phyloP scores from a whole-genome alignment of 1,140 invertebrate species.

The Sitobion miscanthi region DNA sequence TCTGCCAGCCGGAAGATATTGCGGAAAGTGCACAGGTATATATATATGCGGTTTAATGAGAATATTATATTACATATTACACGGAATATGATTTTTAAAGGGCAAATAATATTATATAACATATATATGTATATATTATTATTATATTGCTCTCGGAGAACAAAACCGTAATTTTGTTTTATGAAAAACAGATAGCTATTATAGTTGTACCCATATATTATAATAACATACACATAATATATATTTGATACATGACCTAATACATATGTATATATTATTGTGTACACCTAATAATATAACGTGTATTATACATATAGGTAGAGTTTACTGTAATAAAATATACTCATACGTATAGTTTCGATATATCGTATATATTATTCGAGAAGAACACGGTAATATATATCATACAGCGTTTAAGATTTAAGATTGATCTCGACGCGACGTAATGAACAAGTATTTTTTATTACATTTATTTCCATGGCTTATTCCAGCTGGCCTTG shows the following conservation, averaged over 20 bases:
- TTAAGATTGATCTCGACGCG: background rate
- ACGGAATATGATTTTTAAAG: background rate
- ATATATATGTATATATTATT: too few species aligned
- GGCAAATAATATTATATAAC: background rate
- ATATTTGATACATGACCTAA: too few species aligned
- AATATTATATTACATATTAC: conserved; percentile 15
- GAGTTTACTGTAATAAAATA: background rate
- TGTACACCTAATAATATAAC: background rate
- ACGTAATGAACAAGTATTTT: background rate
- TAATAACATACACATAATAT: too few species aligned
- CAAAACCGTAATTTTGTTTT: background rate
- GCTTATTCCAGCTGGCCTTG: too few species aligned
- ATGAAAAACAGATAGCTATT: background rate
- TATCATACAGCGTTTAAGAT: background rate
- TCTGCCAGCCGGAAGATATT: background rate
- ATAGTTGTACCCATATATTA: background rate
- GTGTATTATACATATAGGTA: background rate
- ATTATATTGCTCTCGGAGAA: background rate
- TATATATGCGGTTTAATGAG: background rate
- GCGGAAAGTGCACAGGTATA: background rate
- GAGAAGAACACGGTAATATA: background rate
- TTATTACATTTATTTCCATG: too few species aligned
- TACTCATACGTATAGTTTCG: background rate
- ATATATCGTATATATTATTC: background rate
- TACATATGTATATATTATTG: background rate